Base-by-base conservation (phyloP, 2,797 vertebrate genomes). In the Aplochiton taeniatus region DNA sequence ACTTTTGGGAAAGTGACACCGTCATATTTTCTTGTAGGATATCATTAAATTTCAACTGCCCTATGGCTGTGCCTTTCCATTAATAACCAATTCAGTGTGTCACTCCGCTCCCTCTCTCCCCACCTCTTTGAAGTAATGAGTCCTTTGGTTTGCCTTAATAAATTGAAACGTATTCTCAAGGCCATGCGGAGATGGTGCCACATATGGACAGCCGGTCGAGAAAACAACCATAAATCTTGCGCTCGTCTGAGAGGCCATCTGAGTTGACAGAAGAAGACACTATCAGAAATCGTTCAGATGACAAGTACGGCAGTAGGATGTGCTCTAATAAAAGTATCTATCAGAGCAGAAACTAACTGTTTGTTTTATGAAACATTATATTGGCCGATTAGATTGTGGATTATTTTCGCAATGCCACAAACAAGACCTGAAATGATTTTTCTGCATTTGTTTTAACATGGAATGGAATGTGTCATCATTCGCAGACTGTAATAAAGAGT, bases 1-100 rank as follows among this genome's bases (percentile, higher is more conserved):
- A 99, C 98, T 99, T 99, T 99, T 98, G 94, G 95, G 95, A 98
- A 98, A 98, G 95, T 98, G 98, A 99, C 98, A 98, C 96, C 94
- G 95, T 98, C 96, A 97, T 98, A 98, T 98, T 95, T 99, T 97
- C 98, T 97, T 93, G 95, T 95, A 96, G 95, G 96, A 96, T 98
- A 97, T 98, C 96, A 98, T 98, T 98, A 97, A 98, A 98, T 98
- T 97, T 96, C 97, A 97, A 97, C 92, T 96, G 95, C 95, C 98
- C 96, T 94, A 95, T 98, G 96, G 96, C 98, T 96, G 96, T 94
- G 95, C 94, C 93, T 96, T 96, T 95, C 96, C 97, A 98, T 98
- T 98, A 99, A 98, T 98, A 99, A 98, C 96, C 96, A 95, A 98
- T 98, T 97, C 96, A 92, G 92, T 93, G 95, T 98, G 97, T 97